Percentiles rank a stretch among this genome's conserved stretches.
Evolutionary conservation across 2,888 invertebrate genomes (phyloP).

Genomic region (Aspidiotus destructor): DNA sequence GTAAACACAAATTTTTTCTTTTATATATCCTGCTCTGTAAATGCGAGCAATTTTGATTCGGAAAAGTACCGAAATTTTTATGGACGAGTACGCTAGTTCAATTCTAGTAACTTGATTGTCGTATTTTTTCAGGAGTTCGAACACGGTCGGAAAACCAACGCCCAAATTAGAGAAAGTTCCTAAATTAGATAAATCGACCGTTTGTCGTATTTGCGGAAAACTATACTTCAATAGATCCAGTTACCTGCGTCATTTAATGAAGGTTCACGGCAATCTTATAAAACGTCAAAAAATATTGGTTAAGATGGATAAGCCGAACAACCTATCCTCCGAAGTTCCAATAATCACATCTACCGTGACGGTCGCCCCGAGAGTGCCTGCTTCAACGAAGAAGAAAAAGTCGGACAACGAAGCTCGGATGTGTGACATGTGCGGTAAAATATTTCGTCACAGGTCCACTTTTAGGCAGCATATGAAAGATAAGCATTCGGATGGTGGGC

Average conservation of each 20-base stretch:
- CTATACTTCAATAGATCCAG: conserved; percentile 20
- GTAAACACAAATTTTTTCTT: too few species aligned
- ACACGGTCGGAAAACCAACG: conserved; percentile 11
- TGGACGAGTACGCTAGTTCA: background rate
- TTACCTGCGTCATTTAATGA: conserved; percentile 20
- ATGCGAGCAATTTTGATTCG: too few species aligned
- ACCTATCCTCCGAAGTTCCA: background rate
- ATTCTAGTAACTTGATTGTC: conserved; percentile 20
- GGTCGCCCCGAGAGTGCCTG: background rate
- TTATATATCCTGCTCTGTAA: too few species aligned
- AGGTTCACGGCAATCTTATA: conserved; percentile 6
- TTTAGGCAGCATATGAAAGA: conserved; percentile 9
- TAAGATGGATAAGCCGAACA: background rate
- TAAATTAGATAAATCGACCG: conserved; percentile 24
- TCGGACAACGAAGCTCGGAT: background rate
- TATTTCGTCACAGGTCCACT: conserved; percentile 3
- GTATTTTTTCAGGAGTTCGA: conserved; percentile 21
- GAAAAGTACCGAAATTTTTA: too few species aligned
- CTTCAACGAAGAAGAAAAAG: background rate
- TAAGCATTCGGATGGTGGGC: conserved; percentile 6
- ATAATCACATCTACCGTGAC: background rate
- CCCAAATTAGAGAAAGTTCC: conserved; percentile 7
- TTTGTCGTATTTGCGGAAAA: conserved; percentile 27
- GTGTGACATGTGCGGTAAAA: conserved; percentile 21
- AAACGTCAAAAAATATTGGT: background rate